Evolutionary conservation across 2,113 vertebrate species (phyloP), one percentile per base, ranked within the genome.

Genomic region (Gallinago jamesoni): DNA sequence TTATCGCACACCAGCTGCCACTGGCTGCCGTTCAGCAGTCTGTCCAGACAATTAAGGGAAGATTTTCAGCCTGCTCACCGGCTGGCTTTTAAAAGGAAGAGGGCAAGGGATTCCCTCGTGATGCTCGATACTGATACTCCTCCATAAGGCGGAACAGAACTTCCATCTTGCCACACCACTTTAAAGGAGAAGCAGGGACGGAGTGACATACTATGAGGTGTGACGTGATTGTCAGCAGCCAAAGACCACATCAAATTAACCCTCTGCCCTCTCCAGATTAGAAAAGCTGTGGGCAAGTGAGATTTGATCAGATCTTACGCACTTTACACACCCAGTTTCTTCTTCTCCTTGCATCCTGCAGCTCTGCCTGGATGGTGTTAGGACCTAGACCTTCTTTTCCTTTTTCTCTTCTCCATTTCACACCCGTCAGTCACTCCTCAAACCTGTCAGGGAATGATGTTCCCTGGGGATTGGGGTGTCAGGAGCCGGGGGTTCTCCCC

Each of bases 341-440:
- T 93, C 31, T 7, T 6, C 66, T 77, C 30, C 55, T 80, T 77
- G 33, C 30, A 30, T 43, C 45, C n/a, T 77, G 21, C 27, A 80
- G 55, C 33, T 21, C 77, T 15, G 11, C n/a, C 30, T 52, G 22
- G 33, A 12, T 86, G n/a, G 12, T 41, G 28, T 35, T 28, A 48
- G n/a, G 66, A 22, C 27, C 56, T 78, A n/a, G 37, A 84, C 20
- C 14, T 53, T 48, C 9, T 84, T 77, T 80, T 67, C 50, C 15
- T 21, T 66, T 56, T 85, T 62, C 12, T 55, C 19, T 45, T 22
- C 31, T 89, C 28, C 17, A 13, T 80, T 73, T 79, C 79, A 63
- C 15, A 63, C 37, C 10, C 0, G 0, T 41, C 60, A 67, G 37
- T 39, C 30, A 21, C 24, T 67, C 35, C 62, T 59, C 33, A 52